Percentiles rank a stretch among this genome's conserved stretches.
phyloP scores from a whole-genome alignment of 2,888 invertebrate genomes.

The Monochamus alternatus region DNA sequence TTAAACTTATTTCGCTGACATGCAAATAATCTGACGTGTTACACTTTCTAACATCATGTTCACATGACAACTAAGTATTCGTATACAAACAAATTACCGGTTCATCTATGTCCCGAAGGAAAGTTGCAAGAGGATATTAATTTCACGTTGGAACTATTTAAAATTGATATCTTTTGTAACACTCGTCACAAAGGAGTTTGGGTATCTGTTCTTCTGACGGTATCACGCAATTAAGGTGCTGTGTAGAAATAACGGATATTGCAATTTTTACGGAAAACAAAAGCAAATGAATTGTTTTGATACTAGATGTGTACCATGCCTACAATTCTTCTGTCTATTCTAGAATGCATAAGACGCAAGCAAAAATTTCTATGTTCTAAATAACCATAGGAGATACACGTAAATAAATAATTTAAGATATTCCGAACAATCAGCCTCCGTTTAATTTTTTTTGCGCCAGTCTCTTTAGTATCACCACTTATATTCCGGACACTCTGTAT shows the following conservation, averaged over 20 bases:
- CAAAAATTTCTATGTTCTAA: too few species aligned
- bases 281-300: too few species aligned
- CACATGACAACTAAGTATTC: conserved; percentile 38
- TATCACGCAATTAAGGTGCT: neutral
- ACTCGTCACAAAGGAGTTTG: conserved; percentile 3
- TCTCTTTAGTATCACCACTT: too few species aligned
- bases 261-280: neutral
- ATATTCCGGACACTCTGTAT: too few species aligned
- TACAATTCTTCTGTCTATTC: too few species aligned
- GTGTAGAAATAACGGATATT: neutral
- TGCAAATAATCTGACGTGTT: conserved; percentile 40
- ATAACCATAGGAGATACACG: too few species aligned
- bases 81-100: conserved; percentile 36
- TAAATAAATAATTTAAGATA: too few species aligned
- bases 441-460: too few species aligned
- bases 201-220: neutral
- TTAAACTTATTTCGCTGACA: conserved; percentile 31
- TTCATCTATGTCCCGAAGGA: conserved; percentile 36
- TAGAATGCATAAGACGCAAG: too few species aligned
- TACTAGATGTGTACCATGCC: too few species aligned
- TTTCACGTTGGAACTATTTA: conserved; percentile 38
- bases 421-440: too few species aligned
- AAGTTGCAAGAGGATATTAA: conserved; percentile 38
- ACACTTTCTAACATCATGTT: conserved; percentile 45
- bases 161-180: conserved; percentile 23